These are phyloP conservation scores for Sycophila sp. DNA, from an alignment of 1,140 invertebrate species.

Conservation along the genomic window DNA sequence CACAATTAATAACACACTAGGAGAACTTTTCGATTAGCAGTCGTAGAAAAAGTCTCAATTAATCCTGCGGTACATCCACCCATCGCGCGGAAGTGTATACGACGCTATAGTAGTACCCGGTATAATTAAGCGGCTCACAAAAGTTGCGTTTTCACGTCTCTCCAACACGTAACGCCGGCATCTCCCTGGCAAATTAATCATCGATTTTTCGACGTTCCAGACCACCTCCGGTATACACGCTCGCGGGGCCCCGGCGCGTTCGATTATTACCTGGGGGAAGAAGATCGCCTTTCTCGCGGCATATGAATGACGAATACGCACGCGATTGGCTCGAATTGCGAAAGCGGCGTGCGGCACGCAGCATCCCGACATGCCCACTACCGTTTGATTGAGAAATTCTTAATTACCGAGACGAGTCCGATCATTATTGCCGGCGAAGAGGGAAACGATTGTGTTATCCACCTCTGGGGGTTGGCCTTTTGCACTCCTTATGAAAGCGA, in stretches of 20 bases:
- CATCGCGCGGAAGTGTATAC: background rate
- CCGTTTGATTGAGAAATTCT: conserved; percentile 9
- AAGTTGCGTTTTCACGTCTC: background rate
- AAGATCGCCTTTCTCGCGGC: background rate
- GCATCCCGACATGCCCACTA: background rate
- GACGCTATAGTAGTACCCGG: background rate
- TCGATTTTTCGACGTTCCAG: conserved; percentile 26
- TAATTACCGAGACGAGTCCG: background rate
- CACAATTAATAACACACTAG: too few species aligned
- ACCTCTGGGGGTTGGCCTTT: background rate
- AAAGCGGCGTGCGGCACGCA: background rate
- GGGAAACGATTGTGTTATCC: background rate
- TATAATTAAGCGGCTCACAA: background rate
- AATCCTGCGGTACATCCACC: background rate
- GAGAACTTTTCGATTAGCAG: too few species aligned
- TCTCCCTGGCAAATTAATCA: conserved; percentile 22
- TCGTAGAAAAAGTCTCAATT: conserved; percentile 21
- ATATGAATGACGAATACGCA: conserved; percentile 19
- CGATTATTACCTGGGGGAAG: conserved; percentile 14
- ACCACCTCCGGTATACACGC: too few species aligned
- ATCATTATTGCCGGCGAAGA: background rate
- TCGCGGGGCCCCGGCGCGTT: background rate
- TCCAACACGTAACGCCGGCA: conserved; percentile 8
- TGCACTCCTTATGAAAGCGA: too few species aligned
- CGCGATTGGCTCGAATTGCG: conserved; percentile 18